Conservation (phyloP, 2,888 invertebrate species). For the Lepidocyrtinus sp. region DNA sequence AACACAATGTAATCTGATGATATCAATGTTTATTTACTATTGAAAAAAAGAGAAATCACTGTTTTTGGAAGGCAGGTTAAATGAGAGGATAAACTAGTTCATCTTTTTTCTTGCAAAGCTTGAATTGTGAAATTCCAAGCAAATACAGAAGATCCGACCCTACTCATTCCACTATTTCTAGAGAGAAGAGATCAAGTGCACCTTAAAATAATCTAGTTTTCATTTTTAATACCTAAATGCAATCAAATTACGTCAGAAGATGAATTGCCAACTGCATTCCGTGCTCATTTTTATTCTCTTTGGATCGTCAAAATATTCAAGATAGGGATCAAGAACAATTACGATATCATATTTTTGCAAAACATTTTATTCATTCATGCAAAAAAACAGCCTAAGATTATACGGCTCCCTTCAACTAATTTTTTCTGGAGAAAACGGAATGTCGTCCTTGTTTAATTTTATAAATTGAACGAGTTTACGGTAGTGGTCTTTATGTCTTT, state of each 20-base stretch:
- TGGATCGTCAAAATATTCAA: background rate
- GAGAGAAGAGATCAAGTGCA: background rate
- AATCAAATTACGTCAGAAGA: background rate
- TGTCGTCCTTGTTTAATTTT: conserved; percentile 2
- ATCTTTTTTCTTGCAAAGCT: background rate
- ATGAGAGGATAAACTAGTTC: conserved; percentile 24
- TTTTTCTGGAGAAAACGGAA: conserved; percentile 27
- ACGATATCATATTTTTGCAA: background rate
- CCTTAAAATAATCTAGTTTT: conserved; percentile 16
- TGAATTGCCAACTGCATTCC: conserved; percentile 24
- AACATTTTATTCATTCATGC: background rate
- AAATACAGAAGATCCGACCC: background rate
- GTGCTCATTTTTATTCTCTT: conserved; percentile 11
- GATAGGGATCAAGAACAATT: background rate
- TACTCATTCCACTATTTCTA: conserved; percentile 6
- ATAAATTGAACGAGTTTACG: background rate
- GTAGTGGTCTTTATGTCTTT: background rate
- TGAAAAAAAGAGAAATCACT: background rate
- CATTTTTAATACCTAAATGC: background rate
- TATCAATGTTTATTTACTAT: background rate
- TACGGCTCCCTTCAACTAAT: background rate
- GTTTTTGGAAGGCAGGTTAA: background rate
- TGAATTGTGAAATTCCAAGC: background rate
- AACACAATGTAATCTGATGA: too few species aligned
- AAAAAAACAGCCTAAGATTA: background rate